Conservation (phyloP, 1,140 invertebrate genomes). For the Nasonia vitripennis region DNA sequence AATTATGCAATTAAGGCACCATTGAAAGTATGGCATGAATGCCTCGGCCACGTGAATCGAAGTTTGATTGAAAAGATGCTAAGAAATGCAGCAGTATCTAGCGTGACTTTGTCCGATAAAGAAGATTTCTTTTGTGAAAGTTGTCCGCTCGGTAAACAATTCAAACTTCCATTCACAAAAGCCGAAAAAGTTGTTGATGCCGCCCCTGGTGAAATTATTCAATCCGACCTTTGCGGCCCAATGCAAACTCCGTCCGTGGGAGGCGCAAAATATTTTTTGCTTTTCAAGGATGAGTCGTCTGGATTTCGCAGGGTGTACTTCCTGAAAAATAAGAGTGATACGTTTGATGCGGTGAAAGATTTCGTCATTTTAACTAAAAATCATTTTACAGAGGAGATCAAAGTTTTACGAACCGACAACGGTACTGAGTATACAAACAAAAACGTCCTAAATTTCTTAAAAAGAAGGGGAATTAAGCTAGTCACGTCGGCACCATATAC, state of each 20-base stretch:
- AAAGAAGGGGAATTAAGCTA: slow-evolving; percentile 46
- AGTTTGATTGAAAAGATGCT: slow-evolving; percentile 24
- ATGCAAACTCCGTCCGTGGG: slow-evolving; percentile 36
- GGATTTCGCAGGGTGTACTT: slow-evolving; percentile 60
- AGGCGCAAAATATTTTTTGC: slow-evolving; percentile 40
- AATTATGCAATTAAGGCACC: background rate
- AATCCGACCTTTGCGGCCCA: slow-evolving; percentile 58
- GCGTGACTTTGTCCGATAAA: background rate
- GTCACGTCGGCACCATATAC: slow-evolving; percentile 63
- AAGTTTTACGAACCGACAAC: slow-evolving; percentile 56
- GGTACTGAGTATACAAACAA: slow-evolving; percentile 53
- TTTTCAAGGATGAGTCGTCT: slow-evolving; percentile 54
- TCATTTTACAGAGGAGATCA: slow-evolving; percentile 47
- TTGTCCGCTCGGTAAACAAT: no score
- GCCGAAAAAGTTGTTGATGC: no score
- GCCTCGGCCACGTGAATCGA: slow-evolving; percentile 2
- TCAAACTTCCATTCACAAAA: no score
- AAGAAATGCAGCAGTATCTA: background rate
- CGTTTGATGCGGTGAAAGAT: slow-evolving; percentile 55
- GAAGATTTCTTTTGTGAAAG: no score
- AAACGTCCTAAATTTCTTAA: slow-evolving; percentile 40
- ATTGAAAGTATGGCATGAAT: slow-evolving; percentile 6
- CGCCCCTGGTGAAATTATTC: slow-evolving; percentile 46
- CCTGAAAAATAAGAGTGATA: slow-evolving; percentile 62
- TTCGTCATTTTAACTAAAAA: slow-evolving; percentile 52